Base-by-base conservation (phyloP, 2,113 vertebrate species). In the Dipodomys merriami region DNA sequence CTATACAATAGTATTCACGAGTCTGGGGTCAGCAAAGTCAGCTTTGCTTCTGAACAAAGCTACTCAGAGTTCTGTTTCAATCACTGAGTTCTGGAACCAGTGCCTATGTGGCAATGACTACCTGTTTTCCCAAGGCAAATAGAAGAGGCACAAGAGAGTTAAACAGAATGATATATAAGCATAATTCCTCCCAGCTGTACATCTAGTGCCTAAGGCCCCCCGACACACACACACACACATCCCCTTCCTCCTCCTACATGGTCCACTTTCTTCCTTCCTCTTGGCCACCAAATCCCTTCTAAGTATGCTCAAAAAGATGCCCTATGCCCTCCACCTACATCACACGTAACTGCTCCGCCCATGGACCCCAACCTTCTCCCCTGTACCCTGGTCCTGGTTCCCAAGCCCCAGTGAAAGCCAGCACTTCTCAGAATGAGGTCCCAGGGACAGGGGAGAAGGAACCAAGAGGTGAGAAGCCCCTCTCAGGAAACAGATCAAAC, bases 1-100 rank as follows among this genome's bases (percentile, higher is more conserved):
- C 4, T 4, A 9, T 7, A 7, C 19, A 20, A 3, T 2, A 9
- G 3, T 0, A 5, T 25, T 39, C 62, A 10, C 2, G 2, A 23
- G 23, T 67, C 86, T 57, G 53, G 4, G 9, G 13, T 39, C 53
- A 27, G 73, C 90, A 60, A 29, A 18, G 13, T 0, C 53, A 23
- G 53, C 46, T 72, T 25, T 29, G 23, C 23, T 23, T 30, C 62
- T 76, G 44, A 2, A 64, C 1, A 16, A 60, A 68, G 16, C 20
- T 46, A 71, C 20, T 13, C 6, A 79, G 81, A 27, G 69, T 29
- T 62, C 72, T 64, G 60, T 44, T 29, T n/a, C 35, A 0, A 0
- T 11, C 64, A 33, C 64, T 87, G 67, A 82, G 29, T 27, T 67
- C 81, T 7, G 19, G 27, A 19, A 65, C 44, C 76, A 49, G 7